These are phyloP conservation scores for Solea solea DNA, from an alignment of 2,113 vertebrate genomes.

Conservation along the genomic window DNA sequence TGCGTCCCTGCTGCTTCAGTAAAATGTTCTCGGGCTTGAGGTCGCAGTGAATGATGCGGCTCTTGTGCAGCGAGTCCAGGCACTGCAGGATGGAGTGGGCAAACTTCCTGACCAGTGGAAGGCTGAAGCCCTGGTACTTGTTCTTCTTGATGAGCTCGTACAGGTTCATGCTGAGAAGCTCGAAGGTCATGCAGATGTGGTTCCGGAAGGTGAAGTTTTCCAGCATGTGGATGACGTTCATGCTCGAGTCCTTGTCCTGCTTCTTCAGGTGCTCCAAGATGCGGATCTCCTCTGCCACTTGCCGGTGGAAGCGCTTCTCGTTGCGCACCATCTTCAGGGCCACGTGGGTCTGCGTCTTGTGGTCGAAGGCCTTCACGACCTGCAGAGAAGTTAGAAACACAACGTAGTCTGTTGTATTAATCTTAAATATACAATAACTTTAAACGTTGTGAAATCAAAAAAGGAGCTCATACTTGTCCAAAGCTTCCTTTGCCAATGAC, in stretches of 20 bases:
- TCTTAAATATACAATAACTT: neutral
- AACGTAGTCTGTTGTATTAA: neutral
- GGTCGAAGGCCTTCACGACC: constrained; percentile 98
- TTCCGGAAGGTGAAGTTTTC: constrained; percentile 98
- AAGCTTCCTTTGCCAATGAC: constrained; percentile 99
- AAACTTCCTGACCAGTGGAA: constrained; percentile 97
- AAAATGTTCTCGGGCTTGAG: constrained; percentile 99
- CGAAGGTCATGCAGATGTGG: constrained; percentile 99
- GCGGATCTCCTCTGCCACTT: constrained; percentile 97
- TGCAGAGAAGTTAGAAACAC: constrained; percentile 4
- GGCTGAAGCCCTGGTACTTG: constrained; percentile 98
- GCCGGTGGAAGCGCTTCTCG: constrained; percentile 98
- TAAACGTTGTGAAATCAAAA: neutral
- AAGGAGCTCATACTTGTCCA: constrained; percentile 81
- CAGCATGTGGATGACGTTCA: constrained; percentile 99
- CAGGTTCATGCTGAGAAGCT: constrained; percentile 99
- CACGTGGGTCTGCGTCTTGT: constrained; percentile 93
- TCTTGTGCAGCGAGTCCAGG: constrained; percentile 96
- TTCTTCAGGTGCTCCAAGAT: constrained; percentile 97
- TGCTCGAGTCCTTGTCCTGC: constrained; percentile 95
- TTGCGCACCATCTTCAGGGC: constrained; percentile 99
- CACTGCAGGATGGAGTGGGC: constrained; percentile 98
- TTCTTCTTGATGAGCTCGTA: constrained; percentile 99
- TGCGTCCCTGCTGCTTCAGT: constrained; percentile 97
- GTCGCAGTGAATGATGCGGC: constrained; percentile 99